Conservation (phyloP, 2,888 invertebrate genomes). For the Melanostoma mellinum region DNA sequence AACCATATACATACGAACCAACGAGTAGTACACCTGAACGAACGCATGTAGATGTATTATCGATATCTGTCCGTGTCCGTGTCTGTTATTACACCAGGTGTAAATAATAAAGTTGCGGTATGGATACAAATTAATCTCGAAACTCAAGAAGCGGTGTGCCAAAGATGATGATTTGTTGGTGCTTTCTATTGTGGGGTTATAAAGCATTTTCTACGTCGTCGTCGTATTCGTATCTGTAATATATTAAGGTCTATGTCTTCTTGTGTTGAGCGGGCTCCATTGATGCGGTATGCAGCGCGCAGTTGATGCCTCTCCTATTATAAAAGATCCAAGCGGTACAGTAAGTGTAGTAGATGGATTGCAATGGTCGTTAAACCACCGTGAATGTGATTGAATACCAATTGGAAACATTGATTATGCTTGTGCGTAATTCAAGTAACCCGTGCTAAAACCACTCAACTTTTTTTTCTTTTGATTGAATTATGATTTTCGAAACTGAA, state of each 20-base stretch:
- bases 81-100: slow-evolving; percentile 71
- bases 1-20: slow-evolving; percentile 21
- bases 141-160: slow-evolving; percentile 67
- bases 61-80: slow-evolving; percentile 65
- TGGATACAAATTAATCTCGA: slow-evolving; percentile 70
- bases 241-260: slow-evolving; percentile 49
- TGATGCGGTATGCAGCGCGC: slow-evolving; percentile 59
- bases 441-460: slow-evolving; percentile 22
- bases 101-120: slow-evolving; percentile 71
- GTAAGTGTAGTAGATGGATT: slow-evolving; percentile 62
- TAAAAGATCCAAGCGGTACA: slow-evolving; percentile 27
- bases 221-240: slow-evolving; percentile 23
- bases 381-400: slow-evolving; percentile 50
- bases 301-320: slow-evolving; percentile 30
- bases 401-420: slow-evolving; percentile 43
- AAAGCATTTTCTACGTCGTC: slow-evolving; percentile 37
- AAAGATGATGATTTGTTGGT: slow-evolving; percentile 69
- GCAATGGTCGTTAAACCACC: slow-evolving; percentile 62
- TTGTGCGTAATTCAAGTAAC: slow-evolving; percentile 63
- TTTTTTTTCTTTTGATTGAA: neutral
- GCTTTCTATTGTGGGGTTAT: slow-evolving; percentile 59
- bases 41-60: slow-evolving; percentile 52
- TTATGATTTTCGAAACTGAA: too few relatives aligned
- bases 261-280: slow-evolving; percentile 50
- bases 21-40: neutral